Conservation (phyloP, 2,888 invertebrate genomes). For the Ophioninae sp. region DNA sequence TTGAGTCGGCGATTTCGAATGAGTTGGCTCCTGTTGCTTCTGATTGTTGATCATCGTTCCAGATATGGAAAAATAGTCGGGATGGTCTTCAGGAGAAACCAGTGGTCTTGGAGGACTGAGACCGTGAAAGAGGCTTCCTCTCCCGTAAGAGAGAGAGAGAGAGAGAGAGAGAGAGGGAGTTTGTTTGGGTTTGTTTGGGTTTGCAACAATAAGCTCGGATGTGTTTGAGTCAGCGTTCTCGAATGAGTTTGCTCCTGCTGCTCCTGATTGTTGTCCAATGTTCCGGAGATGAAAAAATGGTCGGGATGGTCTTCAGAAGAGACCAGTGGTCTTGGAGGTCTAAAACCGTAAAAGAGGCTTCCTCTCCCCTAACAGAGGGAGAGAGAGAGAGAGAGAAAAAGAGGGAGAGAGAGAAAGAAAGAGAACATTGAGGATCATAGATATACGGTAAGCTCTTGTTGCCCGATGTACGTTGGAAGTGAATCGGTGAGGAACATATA, state of each 20-base stretch:
- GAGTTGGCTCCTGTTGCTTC: slow-evolving; percentile 47
- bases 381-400: slow-evolving; percentile 28
- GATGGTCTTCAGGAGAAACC: slow-evolving; percentile 13
- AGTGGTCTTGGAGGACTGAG: too few relatives aligned
- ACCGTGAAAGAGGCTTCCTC: too few relatives aligned
- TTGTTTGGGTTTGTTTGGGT: too few relatives aligned
- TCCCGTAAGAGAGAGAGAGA: too few relatives aligned
- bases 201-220: too few relatives aligned
- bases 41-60: slow-evolving; percentile 27
- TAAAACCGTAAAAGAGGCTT: neutral
- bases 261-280: slow-evolving; percentile 38
- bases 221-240: slow-evolving; percentile 28
- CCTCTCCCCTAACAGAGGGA: too few relatives aligned
- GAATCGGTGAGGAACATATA: slow-evolving; percentile 25
- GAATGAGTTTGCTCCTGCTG: slow-evolving; percentile 43
- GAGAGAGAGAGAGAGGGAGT: slow-evolving; percentile 37
- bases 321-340: too few relatives aligned
- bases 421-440: slow-evolving; percentile 7
- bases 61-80: slow-evolving; percentile 38
- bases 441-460: slow-evolving; percentile 30
- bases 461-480: slow-evolving; percentile 13
- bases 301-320: slow-evolving; percentile 17
- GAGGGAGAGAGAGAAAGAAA: slow-evolving; percentile 30
- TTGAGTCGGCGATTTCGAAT: slow-evolving; percentile 23
- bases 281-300: slow-evolving; percentile 34